Conservation (phyloP, 2,888 invertebrate genomes). For the Latrodectus hesperus region DNA sequence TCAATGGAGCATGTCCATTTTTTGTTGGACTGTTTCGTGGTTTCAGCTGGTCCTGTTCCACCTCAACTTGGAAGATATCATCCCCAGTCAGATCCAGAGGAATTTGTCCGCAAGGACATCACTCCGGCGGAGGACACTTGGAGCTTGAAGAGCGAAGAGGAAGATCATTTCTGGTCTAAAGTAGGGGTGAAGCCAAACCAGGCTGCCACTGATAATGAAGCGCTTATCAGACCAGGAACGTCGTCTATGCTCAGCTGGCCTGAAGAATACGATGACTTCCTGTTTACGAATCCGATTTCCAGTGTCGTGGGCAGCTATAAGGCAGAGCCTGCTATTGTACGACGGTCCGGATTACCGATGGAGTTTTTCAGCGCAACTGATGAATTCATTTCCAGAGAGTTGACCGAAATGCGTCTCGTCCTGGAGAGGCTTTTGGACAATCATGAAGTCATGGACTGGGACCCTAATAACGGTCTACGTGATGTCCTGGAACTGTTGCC, state of each 20-base stretch:
- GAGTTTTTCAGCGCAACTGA: slow-evolving; percentile 25
- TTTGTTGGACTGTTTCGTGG: slow-evolving; percentile 69
- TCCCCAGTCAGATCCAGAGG: slow-evolving; percentile 69
- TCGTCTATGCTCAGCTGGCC: neutral
- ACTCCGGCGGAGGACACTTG: slow-evolving; percentile 9
- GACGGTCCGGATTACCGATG: neutral
- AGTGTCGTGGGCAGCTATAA: neutral
- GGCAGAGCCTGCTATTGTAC: neutral
- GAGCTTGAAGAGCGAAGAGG: slow-evolving; percentile 32
- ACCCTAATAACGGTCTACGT: slow-evolving; percentile 54
- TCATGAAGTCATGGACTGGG: slow-evolving; percentile 46
- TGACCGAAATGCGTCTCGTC: slow-evolving; percentile 70
- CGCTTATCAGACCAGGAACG: neutral
- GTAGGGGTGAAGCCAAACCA: neutral
- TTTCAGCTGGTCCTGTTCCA: slow-evolving; percentile 60
- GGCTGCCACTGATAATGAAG: neutral
- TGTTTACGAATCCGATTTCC: neutral
- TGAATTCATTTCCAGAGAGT: slow-evolving; percentile 66
- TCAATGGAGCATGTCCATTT: slow-evolving; percentile 58
- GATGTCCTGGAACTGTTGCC: slow-evolving; percentile 67
- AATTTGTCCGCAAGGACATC: slow-evolving; percentile 33
- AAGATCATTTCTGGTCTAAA: slow-evolving; percentile 8
- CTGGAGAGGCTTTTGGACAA: slow-evolving; percentile 68
- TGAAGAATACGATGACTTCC: slow-evolving; percentile 15
- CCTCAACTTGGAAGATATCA: slow-evolving; percentile 70